A percentile compares a stretch with the other conserved stretches of the same genome.
phyloP scores from a whole-genome alignment of 2,797 vertebrate genomes.

The Tauraco hartlaubi region DNA sequence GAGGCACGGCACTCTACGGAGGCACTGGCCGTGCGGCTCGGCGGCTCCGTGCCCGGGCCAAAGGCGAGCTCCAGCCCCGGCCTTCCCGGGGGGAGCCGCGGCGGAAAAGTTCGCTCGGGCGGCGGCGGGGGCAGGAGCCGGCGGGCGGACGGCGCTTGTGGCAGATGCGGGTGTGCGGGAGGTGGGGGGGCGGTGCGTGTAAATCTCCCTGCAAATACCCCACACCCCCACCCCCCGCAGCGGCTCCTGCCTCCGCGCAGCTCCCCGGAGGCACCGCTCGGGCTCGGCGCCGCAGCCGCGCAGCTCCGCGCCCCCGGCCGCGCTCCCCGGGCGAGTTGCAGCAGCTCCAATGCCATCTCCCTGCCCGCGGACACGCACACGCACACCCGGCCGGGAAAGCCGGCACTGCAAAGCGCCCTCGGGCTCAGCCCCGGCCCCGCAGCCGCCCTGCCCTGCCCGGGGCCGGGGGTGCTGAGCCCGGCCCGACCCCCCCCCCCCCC shows the following conservation, averaged over 20 bases:
- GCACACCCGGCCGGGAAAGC: not conserved
- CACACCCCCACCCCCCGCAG: not conserved
- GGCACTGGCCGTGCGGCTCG: not conserved
- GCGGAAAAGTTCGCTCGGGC: slow-evolving; percentile 62
- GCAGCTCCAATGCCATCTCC: not conserved
- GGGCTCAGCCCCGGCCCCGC: not conserved
- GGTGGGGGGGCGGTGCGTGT: not conserved
- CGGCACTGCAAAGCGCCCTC: not conserved
- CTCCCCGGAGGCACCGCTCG: not conserved
- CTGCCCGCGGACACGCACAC: not conserved
- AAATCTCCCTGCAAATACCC: not conserved
- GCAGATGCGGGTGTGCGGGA: not conserved
- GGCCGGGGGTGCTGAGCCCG: not conserved
- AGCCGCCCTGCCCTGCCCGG: not conserved
- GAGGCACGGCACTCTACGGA: not conserved
- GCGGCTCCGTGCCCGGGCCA: not conserved
- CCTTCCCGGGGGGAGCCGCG: not conserved
- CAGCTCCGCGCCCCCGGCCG: too few relatives aligned
- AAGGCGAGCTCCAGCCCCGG: not conserved
- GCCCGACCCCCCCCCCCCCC: not conserved
- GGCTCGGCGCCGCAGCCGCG: not conserved
- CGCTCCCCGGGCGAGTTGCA: not conserved
- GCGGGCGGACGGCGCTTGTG: not conserved
- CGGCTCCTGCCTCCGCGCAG: not conserved
- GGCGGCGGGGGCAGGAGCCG: not conserved